These are phyloP conservation scores for Platygyra sinensis DNA, from an alignment of 64 coral and sea anemone genomes.

Conservation along the genomic window DNA sequence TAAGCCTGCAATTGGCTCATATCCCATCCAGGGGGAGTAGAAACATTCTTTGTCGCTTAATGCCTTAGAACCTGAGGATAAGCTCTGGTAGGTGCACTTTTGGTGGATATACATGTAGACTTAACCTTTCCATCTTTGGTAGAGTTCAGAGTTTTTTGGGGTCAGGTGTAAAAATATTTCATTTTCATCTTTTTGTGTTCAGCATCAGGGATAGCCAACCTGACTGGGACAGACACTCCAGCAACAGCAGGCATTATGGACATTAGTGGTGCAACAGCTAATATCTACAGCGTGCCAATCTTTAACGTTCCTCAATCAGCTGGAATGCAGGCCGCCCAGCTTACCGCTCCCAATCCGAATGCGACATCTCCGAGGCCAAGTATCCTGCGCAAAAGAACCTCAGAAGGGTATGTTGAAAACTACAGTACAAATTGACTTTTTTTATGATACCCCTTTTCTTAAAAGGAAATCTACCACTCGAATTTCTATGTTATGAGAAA, in stretches of 20 bases:
- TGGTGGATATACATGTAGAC: no score
- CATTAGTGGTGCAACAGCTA: conserved; percentile 26
- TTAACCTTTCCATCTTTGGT: no score
- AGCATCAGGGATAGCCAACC: conserved; percentile 36
- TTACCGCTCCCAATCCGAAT: conserved; percentile 83
- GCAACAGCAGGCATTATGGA: conserved; percentile 67
- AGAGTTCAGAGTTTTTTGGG: no score
- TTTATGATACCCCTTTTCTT: no score
- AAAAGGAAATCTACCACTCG: no score
- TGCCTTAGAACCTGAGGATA: no score
- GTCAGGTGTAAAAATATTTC: neutral
- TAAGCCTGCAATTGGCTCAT: no score
- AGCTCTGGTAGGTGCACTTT: no score
- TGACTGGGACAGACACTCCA: conserved; percentile 41
- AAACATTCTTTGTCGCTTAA: no score
- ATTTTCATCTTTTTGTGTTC: neutral
- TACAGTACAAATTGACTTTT: neutral
- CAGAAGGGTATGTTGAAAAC: conserved; percentile 71
- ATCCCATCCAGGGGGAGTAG: no score
- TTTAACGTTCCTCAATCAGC: conserved; percentile 71
- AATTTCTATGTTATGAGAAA: no score
- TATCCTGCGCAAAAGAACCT: conserved; percentile 87
- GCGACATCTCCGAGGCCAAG: conserved; percentile 87
- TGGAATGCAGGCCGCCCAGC: conserved; percentile 69
- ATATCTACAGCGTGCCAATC: conserved; percentile 75